Conservation (phyloP, 2,888 invertebrate species). For the Notocelia uddmanniana region DNA sequence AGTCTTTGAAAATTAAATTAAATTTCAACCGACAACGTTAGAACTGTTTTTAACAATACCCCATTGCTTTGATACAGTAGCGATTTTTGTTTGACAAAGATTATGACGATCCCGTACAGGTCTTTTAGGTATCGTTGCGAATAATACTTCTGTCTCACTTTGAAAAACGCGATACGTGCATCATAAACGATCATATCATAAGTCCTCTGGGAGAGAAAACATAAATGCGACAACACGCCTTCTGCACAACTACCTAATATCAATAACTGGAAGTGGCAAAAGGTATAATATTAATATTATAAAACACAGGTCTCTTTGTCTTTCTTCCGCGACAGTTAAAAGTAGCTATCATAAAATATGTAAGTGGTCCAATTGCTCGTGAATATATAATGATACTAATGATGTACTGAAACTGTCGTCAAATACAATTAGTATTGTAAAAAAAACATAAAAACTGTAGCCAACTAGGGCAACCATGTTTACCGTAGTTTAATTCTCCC, state of each 20-base stretch:
- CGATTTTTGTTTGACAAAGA: not conserved
- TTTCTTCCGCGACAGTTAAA: not conserved
- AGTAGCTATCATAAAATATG: not conserved
- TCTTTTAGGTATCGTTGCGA: too few relatives aligned
- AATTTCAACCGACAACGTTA: not conserved
- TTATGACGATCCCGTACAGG: not conserved
- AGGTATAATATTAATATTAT: not conserved
- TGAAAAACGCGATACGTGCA: not conserved
- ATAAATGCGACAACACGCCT: not conserved
- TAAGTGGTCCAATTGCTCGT: not conserved
- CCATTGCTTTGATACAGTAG: not conserved
- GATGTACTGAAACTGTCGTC: not conserved
- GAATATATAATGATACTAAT: not conserved
- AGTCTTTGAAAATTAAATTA: not conserved
- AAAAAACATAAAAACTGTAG: not conserved
- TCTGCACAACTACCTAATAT: not conserved
- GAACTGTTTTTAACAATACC: not conserved
- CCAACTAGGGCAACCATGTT: not conserved
- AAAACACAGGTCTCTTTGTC: slow-evolving; percentile 1
- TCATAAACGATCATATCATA: not conserved
- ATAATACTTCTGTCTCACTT: not conserved
- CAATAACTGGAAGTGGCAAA: not conserved
- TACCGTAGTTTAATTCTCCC: not conserved
- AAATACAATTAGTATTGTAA: not conserved
- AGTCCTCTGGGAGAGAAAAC: not conserved